These are phyloP conservation scores for Acleris holmiana DNA, from an alignment of 2,888 invertebrate species.

Conservation along the genomic window DNA sequence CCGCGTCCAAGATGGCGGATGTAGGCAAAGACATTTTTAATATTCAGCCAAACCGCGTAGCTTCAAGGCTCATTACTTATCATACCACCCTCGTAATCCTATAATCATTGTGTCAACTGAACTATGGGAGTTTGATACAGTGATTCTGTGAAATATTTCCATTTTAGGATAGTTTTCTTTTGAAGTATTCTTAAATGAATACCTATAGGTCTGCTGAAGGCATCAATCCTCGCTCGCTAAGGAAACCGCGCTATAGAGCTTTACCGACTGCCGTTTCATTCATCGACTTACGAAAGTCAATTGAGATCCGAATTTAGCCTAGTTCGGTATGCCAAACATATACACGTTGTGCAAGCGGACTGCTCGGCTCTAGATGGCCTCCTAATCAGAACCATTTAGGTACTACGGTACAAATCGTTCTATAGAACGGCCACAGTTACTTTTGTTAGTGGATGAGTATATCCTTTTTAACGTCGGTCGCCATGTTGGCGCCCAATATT, in stretches of 20 bases:
- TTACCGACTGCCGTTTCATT: conserved; percentile 63
- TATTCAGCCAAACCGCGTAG: too few species aligned
- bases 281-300: conserved; percentile 73
- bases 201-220: conserved; percentile 6
- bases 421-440: not conserved
- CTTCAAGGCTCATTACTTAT: too few species aligned
- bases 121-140: too few species aligned
- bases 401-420: conserved; percentile 14
- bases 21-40: too few species aligned
- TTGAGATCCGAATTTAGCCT: conserved; percentile 73
- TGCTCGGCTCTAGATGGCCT: conserved; percentile 38
- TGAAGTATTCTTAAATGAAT: too few species aligned
- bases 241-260: conserved; percentile 51
- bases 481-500: too few species aligned
- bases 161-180: too few species aligned
- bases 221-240: conserved; percentile 51
- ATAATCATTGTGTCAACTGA: too few species aligned
- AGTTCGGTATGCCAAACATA: conserved; percentile 62
- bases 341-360: conserved; percentile 51
- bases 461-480: too few species aligned
- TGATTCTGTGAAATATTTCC: too few species aligned
- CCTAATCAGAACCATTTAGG: conserved; percentile 26
- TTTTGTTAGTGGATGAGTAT: not conserved
- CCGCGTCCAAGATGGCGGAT: too few species aligned
- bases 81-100: too few species aligned